Evolutionary conservation across 2,797 vertebrate species (phyloP).

Genomic region (Acanthiza pusilla): DNA sequence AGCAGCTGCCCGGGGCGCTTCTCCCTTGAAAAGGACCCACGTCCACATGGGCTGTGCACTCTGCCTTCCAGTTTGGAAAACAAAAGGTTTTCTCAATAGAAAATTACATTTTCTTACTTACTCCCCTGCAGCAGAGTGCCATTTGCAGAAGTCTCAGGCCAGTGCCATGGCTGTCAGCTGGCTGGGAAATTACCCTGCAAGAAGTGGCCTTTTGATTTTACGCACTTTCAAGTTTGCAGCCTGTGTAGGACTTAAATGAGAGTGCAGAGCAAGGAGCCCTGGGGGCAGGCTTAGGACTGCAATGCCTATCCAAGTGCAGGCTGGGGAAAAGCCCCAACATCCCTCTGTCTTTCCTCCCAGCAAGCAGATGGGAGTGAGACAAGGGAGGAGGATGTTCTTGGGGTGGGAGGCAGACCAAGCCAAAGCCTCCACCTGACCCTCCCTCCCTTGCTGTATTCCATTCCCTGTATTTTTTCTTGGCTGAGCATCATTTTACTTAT

Average conservation of each 20-base stretch:
- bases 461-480: neutral
- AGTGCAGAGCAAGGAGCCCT: neutral
- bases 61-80: neutral
- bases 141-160: neutral
- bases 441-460: neutral
- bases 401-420: neutral
- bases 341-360: neutral
- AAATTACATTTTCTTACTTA: neutral
- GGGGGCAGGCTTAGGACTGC: neutral
- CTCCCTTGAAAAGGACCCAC: neutral
- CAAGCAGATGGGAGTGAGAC: neutral
- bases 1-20: accelerated
- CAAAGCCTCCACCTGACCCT: neutral
- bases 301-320: neutral
- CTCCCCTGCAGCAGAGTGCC: neutral
- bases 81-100: neutral
- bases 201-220: neutral
- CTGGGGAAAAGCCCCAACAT: neutral
- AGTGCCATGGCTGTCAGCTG: neutral
- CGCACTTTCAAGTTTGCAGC: neutral
- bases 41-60: neutral
- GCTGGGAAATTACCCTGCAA: neutral
- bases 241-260: neutral
- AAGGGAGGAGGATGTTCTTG: neutral
- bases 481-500: neutral